phyloP scores from a whole-genome alignment of 2,113 vertebrate genomes.

The Bungarus multicinctus region DNA sequence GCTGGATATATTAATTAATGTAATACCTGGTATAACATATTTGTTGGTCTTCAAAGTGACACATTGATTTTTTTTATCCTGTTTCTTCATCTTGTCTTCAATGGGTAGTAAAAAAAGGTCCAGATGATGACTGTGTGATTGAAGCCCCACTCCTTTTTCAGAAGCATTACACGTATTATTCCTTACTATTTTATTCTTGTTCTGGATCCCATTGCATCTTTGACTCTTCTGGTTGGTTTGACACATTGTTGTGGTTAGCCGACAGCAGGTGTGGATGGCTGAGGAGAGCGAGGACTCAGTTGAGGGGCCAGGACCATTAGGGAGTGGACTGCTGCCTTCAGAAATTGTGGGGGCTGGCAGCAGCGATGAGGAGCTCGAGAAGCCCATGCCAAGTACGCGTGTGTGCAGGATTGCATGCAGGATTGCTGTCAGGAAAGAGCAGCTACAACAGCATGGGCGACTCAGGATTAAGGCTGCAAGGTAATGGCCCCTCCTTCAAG shows the following conservation, averaged over 20 bases:
- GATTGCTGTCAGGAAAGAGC: no score
- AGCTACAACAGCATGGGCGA: no score
- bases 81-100: not conserved
- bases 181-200: not conserved
- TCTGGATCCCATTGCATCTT: not conserved
- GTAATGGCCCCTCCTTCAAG: no score
- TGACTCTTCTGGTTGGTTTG: not conserved
- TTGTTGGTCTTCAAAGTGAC: not conserved
- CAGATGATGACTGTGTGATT: not conserved
- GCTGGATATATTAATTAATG: not conserved
- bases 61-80: not conserved
- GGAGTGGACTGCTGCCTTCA: no score
- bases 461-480: no score
- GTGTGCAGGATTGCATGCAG: no score
- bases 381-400: no score
- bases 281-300: no score
- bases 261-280: no score
- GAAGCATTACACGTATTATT: not conserved
- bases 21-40: not conserved
- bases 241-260: not conserved
- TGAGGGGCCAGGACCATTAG: no score
- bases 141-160: not conserved
- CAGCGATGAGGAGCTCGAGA: no score
- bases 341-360: no score
- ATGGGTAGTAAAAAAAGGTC: not conserved